Evolutionary conservation across 2,888 invertebrate genomes (phyloP), one percentile per base, ranked within the genome.

Genomic region (Taenaris catops): DNA sequence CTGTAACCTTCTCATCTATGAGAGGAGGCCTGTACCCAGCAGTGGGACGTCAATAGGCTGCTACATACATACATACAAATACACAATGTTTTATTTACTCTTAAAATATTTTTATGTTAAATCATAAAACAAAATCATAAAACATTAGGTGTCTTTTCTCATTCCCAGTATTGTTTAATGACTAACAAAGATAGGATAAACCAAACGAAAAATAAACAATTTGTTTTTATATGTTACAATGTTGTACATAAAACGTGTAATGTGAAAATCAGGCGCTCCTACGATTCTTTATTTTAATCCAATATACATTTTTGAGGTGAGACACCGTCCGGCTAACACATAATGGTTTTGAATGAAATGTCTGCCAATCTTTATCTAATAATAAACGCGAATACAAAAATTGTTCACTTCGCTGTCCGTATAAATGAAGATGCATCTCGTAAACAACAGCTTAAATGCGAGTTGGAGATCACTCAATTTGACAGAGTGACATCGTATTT

Each of bases 301-400:
- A 20, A 44, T 38, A 38, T 44, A 43, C 39, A 33, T 40, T 41
- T 43, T 40, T 41, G 38, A 56, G 55, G 58, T 58, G 58, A 58
- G 55, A 60, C 51, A 56, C 26, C 25, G 21, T 19, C 12, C n/a
- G n/a, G 16, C 12, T 7, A 5, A 23, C 8, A 9, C 25, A 8
- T 61, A 61, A 70, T 66, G 59, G 62, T 60, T 58, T 65, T 61
- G 51, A 65, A 63, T 64, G 62, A 70, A 62, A 70, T 61, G 62
- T 67, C 61, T 71, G 72, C 70, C 71, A 72, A 71, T 47, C 49
- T 62, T 61, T n/a, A n/a, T 69, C 67, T 71, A 74, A 70, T 69
- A 69, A 71, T 71, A 68, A 69, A 63, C 58, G 56, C 46, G 55
- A 55, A 53, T 59, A 68, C 53, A 57, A 65, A 70, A 63, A 51